phyloP scores from a whole-genome alignment of 2,113 vertebrate species.

The Lophotis ruficrista region DNA sequence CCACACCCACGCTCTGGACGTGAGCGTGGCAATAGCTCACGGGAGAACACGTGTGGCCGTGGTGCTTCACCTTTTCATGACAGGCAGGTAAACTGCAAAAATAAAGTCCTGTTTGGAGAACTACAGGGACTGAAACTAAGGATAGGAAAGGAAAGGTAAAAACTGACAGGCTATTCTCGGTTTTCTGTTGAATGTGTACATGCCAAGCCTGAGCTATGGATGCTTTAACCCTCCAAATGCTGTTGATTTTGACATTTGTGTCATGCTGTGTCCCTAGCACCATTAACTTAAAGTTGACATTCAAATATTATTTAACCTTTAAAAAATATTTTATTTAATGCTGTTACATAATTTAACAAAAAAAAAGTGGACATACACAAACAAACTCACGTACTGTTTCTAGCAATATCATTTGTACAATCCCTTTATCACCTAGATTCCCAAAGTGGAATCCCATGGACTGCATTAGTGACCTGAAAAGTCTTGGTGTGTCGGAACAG shows the following conservation, averaged over 20 bases:
- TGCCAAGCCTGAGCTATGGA: not conserved
- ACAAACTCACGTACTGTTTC: not conserved
- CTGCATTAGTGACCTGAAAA: not conserved
- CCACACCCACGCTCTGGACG: fast-evolving
- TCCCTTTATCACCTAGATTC: not conserved
- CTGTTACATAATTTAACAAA: not conserved
- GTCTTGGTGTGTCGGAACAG: not conserved
- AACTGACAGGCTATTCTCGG: not conserved
- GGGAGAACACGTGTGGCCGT: not conserved
- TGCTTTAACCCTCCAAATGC: not conserved
- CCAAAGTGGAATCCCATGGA: not conserved
- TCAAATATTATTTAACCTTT: not conserved
- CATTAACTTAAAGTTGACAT: fast-evolving
- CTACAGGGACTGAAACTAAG: not conserved
- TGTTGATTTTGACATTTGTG: not conserved
- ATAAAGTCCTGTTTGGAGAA: not conserved
- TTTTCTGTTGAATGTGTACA: not conserved
- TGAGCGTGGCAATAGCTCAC: not conserved
- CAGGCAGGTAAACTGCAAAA: not conserved
- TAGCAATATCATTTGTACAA: not conserved
- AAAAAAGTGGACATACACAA: not conserved
- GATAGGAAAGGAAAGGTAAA: not conserved
- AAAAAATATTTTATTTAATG: not conserved
- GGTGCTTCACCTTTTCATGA: not conserved
- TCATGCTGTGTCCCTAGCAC: not conserved